phyloP scores from a whole-genome alignment of 2,113 vertebrate genomes.

The Sinocyclocheilus anophthalmus region DNA sequence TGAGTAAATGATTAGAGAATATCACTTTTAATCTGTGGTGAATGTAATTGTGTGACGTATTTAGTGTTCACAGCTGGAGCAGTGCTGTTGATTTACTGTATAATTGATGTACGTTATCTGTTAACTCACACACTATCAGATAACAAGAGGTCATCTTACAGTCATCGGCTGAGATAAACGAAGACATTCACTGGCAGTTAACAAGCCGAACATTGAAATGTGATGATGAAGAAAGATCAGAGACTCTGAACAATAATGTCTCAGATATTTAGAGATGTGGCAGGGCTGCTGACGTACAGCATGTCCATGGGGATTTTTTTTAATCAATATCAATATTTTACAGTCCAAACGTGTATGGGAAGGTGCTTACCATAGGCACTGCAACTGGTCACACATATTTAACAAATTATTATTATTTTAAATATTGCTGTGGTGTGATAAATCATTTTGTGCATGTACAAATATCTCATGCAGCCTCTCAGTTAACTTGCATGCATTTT shows the following conservation, averaged over 20 bases:
- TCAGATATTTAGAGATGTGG: background rate
- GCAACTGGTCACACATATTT: background rate
- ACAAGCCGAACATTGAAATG: background rate
- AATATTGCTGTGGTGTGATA: background rate
- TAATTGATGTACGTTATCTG: background rate
- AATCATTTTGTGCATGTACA: background rate
- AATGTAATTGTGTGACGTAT: background rate
- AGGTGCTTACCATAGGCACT: background rate
- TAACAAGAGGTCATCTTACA: background rate
- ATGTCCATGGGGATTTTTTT: background rate
- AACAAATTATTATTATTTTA: background rate
- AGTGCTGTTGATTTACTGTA: background rate
- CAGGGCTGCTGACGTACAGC: background rate
- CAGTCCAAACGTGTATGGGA: background rate
- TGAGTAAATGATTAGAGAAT: background rate
- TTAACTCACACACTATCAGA: background rate
- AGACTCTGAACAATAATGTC: background rate
- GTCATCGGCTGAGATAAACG: background rate
- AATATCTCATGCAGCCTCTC: background rate
- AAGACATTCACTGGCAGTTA: background rate
- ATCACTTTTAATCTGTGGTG: background rate
- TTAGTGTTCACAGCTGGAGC: background rate
- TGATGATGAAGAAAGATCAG: no score
- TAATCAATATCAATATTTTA: background rate
- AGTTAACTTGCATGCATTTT: background rate